Conservation (phyloP, 2,113 vertebrate species). For the Uria aalge region DNA sequence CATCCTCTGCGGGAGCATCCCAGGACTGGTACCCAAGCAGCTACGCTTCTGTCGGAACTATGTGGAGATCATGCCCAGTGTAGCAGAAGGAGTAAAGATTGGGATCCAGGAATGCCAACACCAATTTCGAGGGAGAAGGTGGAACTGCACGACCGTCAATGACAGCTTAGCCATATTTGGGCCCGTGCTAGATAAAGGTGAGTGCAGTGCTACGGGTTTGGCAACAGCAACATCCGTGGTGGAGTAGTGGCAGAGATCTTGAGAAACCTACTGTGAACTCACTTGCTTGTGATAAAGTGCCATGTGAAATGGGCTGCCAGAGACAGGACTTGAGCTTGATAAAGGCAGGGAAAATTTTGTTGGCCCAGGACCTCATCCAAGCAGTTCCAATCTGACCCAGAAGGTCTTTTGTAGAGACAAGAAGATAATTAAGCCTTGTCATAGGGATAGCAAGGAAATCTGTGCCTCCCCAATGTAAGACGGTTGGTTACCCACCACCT, state of each 20-base stretch:
- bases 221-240: accelerated
- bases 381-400: neutral
- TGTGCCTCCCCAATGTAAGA: neutral
- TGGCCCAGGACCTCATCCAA: neutral
- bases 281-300: neutral
- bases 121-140: conserved; percentile 93
- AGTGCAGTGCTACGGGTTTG: neutral
- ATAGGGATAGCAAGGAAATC: neutral
- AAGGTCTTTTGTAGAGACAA: neutral
- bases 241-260: neutral
- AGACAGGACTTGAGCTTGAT: neutral
- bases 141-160: conserved; percentile 95
- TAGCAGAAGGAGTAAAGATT: conserved; percentile 93
- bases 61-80: conserved; percentile 97
- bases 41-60: conserved; percentile 97
- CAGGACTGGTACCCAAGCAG: conserved; percentile 95
- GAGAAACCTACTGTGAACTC: neutral
- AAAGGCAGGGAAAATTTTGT: neutral
- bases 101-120: conserved; percentile 96
- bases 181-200: conserved; percentile 96
- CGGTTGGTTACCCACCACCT: neutral
- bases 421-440: neutral
- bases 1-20: conserved; percentile 92
- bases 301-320: neutral
- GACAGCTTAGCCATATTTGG: conserved; percentile 96